Percentiles rank a stretch among this genome's conserved stretches.
Evolutionary conservation across 2,888 invertebrate genomes (phyloP).

Genomic region (Trissolcus brochymenae): DNA sequence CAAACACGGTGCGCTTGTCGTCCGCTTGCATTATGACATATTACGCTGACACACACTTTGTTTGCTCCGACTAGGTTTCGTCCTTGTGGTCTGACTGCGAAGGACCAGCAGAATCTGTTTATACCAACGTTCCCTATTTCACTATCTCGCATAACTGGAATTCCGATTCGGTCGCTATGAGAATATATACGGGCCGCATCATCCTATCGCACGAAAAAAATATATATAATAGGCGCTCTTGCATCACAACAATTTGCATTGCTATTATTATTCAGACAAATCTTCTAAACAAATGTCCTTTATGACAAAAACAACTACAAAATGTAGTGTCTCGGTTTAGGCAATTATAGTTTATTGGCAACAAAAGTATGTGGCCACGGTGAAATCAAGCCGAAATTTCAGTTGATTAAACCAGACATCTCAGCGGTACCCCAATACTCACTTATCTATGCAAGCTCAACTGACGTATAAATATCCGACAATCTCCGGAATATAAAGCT

Average conservation of each 20-base stretch:
- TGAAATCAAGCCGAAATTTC: slow-evolving; percentile 4
- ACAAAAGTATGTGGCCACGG: not conserved
- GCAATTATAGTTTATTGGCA: not conserved
- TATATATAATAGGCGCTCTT: no score
- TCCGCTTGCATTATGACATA: slow-evolving; percentile 42
- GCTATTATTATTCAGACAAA: no score
- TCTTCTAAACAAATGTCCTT: no score
- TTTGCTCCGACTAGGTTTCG: slow-evolving; percentile 37
- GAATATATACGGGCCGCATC: slow-evolving; percentile 13
- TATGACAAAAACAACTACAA: no score
- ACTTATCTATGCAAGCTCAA: slow-evolving; percentile 13
- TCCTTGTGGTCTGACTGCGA: slow-evolving; percentile 41
- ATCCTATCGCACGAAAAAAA: no score
- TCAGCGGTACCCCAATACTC: slow-evolving; percentile 8
- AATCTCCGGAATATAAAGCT: slow-evolving; percentile 20
- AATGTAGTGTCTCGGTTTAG: no score
- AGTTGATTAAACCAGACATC: slow-evolving; percentile 20
- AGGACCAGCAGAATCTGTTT: slow-evolving; percentile 43
- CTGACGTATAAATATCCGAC: slow-evolving; percentile 31
- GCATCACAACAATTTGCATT: no score
- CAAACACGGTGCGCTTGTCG: slow-evolving; percentile 27
- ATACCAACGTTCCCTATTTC: slow-evolving; percentile 38
- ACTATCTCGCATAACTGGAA: slow-evolving; percentile 40
- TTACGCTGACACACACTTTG: slow-evolving; percentile 37
- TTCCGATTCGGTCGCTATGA: slow-evolving; percentile 36